phyloP scores from a whole-genome alignment of 1,140 invertebrate species.

The Brachionus angularis region DNA sequence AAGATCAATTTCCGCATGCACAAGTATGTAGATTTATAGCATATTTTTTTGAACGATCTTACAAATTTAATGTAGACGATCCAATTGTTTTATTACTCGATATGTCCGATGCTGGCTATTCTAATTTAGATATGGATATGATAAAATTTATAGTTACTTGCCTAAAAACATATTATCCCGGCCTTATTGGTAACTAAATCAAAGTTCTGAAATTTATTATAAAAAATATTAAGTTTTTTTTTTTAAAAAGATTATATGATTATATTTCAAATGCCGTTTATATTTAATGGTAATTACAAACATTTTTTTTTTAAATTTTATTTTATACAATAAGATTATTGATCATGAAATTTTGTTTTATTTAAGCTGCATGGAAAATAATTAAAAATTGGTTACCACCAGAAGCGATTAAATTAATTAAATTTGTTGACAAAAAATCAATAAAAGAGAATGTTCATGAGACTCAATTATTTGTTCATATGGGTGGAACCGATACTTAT shows the following conservation, averaged over 20 bases:
- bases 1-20: conserved; percentile 69
- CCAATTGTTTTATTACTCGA: conserved; percentile 82
- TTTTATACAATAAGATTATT: too few species aligned
- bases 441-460: conserved; percentile 72
- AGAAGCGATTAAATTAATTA: conserved; percentile 81
- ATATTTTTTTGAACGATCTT: conserved; percentile 76
- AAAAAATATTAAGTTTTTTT: conserved; percentile 35
- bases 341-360: conserved; percentile 47
- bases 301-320: not conserved
- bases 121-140: conserved; percentile 68
- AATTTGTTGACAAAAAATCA: conserved; percentile 74
- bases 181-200: conserved; percentile 57
- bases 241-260: conserved; percentile 78
- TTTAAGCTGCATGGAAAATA: conserved; percentile 81
- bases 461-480: conserved; percentile 69
- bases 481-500: conserved; percentile 71
- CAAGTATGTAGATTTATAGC: conserved; percentile 75
- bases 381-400: conserved; percentile 81
- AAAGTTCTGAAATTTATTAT: conserved; percentile 18
- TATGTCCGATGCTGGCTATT: conserved; percentile 75
- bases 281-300: conserved; percentile 69
- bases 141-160: conserved; percentile 73
- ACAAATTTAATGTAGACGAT: conserved; percentile 69
- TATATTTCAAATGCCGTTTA: conserved; percentile 89
- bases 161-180: conserved; percentile 82